Conservation (phyloP, 2,797 vertebrate species). For the Premnoplex brunnescens region DNA sequence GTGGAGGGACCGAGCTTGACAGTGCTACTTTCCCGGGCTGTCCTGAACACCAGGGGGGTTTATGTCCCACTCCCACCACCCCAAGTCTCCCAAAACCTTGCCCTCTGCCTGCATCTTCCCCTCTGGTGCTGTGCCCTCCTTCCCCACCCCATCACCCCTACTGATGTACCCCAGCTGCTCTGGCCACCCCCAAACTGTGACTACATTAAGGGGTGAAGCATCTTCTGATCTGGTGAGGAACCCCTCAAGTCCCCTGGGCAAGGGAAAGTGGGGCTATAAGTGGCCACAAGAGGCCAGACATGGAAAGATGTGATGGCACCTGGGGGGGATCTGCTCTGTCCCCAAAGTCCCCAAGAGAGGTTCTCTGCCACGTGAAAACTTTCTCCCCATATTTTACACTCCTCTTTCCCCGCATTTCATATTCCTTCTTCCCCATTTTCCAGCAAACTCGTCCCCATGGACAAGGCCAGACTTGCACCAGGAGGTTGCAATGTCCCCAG, state of each 20-base stretch:
- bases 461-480: background rate
- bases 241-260: background rate
- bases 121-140: rapidly evolving
- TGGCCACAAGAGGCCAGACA: background rate
- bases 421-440: background rate
- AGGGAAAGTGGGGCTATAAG: background rate
- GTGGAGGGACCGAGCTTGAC: background rate
- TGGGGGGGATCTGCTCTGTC: background rate
- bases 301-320: background rate
- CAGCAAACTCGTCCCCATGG: background rate
- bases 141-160: background rate
- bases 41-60: background rate
- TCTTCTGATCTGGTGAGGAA: background rate
- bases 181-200: background rate
- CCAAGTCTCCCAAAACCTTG: background rate
- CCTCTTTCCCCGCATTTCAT: background rate
- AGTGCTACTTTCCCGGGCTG: background rate
- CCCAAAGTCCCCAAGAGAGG: background rate
- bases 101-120: background rate
- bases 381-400: background rate
- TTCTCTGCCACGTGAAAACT: background rate
- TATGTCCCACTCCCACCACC: background rate
- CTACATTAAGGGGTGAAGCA: background rate
- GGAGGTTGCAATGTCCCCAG: background rate
- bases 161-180: background rate